Percentiles rank a stretch among this genome's conserved stretches.
Conservation (phyloP, 2,113 vertebrate genomes). For the Bufo gargarizans region DNA sequence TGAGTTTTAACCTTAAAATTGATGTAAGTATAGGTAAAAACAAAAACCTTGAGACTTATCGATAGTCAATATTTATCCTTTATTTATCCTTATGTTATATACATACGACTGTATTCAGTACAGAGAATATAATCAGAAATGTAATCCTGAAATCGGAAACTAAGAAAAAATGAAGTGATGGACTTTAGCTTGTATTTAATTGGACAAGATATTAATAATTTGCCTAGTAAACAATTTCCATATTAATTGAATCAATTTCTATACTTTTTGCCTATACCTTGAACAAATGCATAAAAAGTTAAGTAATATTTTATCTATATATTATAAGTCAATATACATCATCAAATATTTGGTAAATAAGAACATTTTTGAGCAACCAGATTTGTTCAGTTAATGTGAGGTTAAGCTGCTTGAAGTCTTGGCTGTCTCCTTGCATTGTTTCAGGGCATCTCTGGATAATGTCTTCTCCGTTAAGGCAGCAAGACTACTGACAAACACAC, state of each 20-base stretch:
- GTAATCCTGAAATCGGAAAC: background rate
- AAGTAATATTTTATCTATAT: background rate
- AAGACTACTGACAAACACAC: conserved; percentile 34
- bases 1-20: background rate
- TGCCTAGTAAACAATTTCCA: background rate
- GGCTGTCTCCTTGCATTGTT: conserved; percentile 43
- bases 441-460: conserved; percentile 49
- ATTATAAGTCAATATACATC: background rate
- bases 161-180: background rate
- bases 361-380: background rate
- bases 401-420: conserved; percentile 28
- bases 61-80: too few species aligned
- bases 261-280: background rate
- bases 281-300: background rate
- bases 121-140: background rate
- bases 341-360: background rate
- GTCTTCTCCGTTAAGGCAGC: conserved; percentile 15
- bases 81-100: background rate
- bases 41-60: background rate
- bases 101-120: background rate
- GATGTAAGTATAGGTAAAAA: background rate
- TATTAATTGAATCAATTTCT: background rate
- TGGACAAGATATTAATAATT: background rate
- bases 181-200: background rate
- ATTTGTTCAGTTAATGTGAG: conserved; percentile 2